Evolutionary conservation across 2,113 vertebrate species (phyloP).

Genomic region (Eira barbara): DNA sequence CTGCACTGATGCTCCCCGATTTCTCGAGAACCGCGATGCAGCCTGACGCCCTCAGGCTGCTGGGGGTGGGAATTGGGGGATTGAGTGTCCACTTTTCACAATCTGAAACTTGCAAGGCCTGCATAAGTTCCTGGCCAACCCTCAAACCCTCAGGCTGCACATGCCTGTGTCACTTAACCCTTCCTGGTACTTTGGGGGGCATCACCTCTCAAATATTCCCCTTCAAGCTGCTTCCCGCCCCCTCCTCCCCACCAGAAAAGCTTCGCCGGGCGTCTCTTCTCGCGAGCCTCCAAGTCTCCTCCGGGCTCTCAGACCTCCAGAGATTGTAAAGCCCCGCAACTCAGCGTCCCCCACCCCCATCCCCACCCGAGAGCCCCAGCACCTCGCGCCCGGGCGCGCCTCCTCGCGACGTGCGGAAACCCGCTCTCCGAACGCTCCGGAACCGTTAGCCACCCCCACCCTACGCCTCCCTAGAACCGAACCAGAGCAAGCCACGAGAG

Average conservation of each 20-base stretch:
- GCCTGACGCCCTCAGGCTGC: neutral
- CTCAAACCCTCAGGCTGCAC: conserved; percentile 28
- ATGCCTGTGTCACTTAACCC: conserved; percentile 20
- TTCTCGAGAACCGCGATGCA: conserved; percentile 12
- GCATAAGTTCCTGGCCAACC: conserved; percentile 44
- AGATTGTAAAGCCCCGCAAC: conserved; percentile 36
- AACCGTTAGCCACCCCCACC: conserved; percentile 70
- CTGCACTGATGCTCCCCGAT: neutral
- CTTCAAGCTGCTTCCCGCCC: neutral
- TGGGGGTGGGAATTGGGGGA: neutral
- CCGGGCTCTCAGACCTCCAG: conserved; percentile 25
- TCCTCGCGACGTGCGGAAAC: conserved; percentile 47
- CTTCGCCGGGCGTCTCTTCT: conserved; percentile 54
- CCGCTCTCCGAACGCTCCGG: conserved; percentile 27
- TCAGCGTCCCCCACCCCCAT: neutral
- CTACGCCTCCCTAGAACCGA: conserved; percentile 25
- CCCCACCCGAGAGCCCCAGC: conserved; percentile 13
- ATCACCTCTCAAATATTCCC: neutral
- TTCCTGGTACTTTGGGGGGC: neutral
- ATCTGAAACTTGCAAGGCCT: conserved; percentile 56
- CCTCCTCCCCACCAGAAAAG: conserved; percentile 26
- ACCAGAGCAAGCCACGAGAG: conserved; percentile 4
- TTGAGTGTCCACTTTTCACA: neutral
- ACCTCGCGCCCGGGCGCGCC: conserved; percentile 4
- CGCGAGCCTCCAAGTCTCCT: conserved; percentile 59